Base-by-base conservation (phyloP, 2,888 invertebrate species). In the Parnassius mnemosyne region DNA sequence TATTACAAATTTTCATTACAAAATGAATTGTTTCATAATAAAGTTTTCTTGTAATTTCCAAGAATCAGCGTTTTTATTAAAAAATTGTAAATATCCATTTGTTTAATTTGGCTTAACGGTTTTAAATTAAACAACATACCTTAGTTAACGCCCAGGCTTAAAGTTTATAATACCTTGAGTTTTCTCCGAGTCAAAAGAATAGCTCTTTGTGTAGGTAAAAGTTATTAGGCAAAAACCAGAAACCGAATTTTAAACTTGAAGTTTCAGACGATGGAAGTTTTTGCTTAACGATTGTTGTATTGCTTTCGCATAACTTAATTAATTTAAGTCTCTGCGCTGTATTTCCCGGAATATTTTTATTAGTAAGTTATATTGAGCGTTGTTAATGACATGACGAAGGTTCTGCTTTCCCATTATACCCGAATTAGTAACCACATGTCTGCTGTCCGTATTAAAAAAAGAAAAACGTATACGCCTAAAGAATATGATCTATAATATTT, bases 191-290 rank as follows among this genome's bases (percentile, higher is more conserved):
- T 44, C 44, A 25, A 50, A 55, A 44, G 50, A 55, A 55, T 60
- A 51, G 49, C 43, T 50, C 50, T 55, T 55, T 60, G 54, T 60
- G 49, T 55, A 25, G 50, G 55, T 50, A 25, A 55, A 55, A 60
- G 50, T 50, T 54, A 54, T 41, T 53, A 50, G 11, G 41, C 43
- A 47, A 61, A 56, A 56, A 44, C 53, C 47, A 53, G 59, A 47
- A 59, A 59, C 47, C 41, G 41, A 47, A 60, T 60, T 49, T 49
- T 49, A 54, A 60, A 42, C 58, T 41, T 43, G 20, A 49, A 60
- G 49, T 49, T 53, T 42, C 11, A 49, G 53, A 47, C 49, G 47
- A 49, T 49, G 53, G 16, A 54, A 49, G 47, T 53, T 47, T 43
- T 53, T 53, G 53, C 54, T 53, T 10, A 49, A 49, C 60, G 58